Percentiles rank a stretch among this genome's conserved stretches.
phyloP scores from a whole-genome alignment of 2,113 vertebrate genomes.

The Excalfactoria chinensis region DNA sequence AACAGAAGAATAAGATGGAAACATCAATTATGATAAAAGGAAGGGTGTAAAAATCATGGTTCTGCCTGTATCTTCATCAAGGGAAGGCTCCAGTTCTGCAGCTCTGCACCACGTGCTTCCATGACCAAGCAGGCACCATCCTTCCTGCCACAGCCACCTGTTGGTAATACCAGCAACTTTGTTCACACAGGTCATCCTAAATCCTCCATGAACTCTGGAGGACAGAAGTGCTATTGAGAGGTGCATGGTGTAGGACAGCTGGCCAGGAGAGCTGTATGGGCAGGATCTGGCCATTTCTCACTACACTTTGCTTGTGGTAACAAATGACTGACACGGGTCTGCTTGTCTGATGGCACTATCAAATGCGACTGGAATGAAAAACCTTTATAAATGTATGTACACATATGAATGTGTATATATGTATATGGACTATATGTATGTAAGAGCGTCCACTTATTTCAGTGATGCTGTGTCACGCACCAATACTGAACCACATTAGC shows the following conservation, averaged over 20 bases:
- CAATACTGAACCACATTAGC: not conserved
- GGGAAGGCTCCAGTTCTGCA: not conserved
- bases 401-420: not conserved
- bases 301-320: accelerated
- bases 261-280: accelerated
- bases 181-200: not conserved
- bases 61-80: not conserved
- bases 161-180: not conserved
- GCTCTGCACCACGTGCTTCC: accelerated
- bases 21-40: constrained; percentile 26
- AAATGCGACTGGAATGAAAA: not conserved
- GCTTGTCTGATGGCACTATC: not conserved
- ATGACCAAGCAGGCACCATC: not conserved
- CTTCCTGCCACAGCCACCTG: accelerated
- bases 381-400: not conserved
- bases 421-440: accelerated
- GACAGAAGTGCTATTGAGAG: not conserved
- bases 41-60: constrained; percentile 2
- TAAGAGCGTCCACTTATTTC: not conserved
- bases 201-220: accelerated
- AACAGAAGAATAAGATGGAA: constrained; percentile 53
- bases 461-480: accelerated
- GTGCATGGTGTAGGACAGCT: not conserved
- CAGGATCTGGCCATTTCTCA: not conserved
- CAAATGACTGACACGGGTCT: not conserved